Evolutionary conservation across 2,797 vertebrate genomes (phyloP), one percentile per base, ranked within the genome.

Genomic region (Acanthiza pusilla): DNA sequence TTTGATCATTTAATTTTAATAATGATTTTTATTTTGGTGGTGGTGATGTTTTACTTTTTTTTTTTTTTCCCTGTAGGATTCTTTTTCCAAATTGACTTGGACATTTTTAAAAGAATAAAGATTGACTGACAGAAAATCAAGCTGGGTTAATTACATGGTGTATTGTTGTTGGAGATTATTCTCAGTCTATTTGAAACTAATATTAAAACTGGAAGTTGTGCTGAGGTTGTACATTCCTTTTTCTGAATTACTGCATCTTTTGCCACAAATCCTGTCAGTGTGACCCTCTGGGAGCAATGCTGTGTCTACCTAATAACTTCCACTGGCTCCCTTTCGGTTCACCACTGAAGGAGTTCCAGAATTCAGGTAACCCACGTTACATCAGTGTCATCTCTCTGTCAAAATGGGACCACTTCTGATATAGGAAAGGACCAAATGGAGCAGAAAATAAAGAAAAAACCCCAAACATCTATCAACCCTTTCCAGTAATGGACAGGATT

Each of bases 201-300:
- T 89, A 89, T 95, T 94, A 93, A 96, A 88, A 36, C 50, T 90
- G 54, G 23, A 84, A 91, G 42, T 92, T 92, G 42, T 91, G 86
- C 92, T 96, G 93, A 86, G 76, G 25, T 81, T 91, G 93, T 88
- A 54, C 81, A 94, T 96, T 96, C 94, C 81, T 89, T 65, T 8
- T 47, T 75, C 36, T 81, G 51, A 85, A 74, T 70, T 81, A 51
- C 2, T 72, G 32, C 42, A 58, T 62, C 87, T 86, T 72, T 85
- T 78, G 30, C 42, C 38, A 67, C n/a, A 86, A 60, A 26, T 74
- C 23, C 47, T 76, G n/a, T 40, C 32, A 70, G 51, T 42, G 50
- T 36, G 42, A 55, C 32, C 17, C 34, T 50, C 2, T 58, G 70
- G 47, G 48, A 93, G 7, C 20, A 22, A 42, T 70, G 16, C 10